These are phyloP conservation scores for Caenorhabditis sinica DNA, from an alignment of 2,888 invertebrate genomes.

Conservation along the genomic window DNA sequence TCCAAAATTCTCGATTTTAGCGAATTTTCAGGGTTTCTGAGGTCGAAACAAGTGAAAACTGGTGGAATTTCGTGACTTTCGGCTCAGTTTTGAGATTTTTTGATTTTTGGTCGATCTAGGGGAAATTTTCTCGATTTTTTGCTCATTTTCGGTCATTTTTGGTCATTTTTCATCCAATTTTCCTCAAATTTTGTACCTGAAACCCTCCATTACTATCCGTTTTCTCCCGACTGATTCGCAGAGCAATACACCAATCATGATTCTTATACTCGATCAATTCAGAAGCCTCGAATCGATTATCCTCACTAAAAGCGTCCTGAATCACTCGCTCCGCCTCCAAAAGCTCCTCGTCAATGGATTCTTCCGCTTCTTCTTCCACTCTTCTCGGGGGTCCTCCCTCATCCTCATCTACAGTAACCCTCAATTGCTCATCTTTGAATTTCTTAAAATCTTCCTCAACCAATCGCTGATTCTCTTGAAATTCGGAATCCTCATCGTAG, in stretches of 20 bases:
- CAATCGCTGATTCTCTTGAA: not conserved
- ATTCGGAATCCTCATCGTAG: constrained; percentile 9
- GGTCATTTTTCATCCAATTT: not conserved
- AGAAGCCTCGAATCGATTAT: constrained; percentile 40
- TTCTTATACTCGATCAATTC: constrained; percentile 35
- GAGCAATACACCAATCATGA: constrained; percentile 29
- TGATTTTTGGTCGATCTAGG: no score
- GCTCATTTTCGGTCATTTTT: no score
- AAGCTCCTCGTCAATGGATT: not conserved
- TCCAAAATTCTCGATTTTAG: no score
- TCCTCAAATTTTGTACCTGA: constrained; percentile 2
- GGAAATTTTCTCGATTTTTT: no score
- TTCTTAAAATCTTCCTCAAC: not conserved
- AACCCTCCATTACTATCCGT: not conserved
- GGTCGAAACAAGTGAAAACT: no score
- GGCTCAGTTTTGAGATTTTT: no score
- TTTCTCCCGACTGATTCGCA: constrained; percentile 29
- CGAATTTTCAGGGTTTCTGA: no score
- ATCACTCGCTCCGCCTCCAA: constrained; percentile 2
- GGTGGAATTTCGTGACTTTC: no score
- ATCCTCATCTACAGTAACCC: not conserved
- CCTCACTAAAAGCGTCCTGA: constrained; percentile 17
- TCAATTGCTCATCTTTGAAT: not conserved
- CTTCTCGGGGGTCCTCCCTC: no score
- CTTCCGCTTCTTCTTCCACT: not conserved